A percentile compares a stretch with the other conserved stretches of the same genome.
Evolutionary conservation across 1,140 invertebrate species (phyloP).

Genomic region (Temnothorax nylanderi): DNA sequence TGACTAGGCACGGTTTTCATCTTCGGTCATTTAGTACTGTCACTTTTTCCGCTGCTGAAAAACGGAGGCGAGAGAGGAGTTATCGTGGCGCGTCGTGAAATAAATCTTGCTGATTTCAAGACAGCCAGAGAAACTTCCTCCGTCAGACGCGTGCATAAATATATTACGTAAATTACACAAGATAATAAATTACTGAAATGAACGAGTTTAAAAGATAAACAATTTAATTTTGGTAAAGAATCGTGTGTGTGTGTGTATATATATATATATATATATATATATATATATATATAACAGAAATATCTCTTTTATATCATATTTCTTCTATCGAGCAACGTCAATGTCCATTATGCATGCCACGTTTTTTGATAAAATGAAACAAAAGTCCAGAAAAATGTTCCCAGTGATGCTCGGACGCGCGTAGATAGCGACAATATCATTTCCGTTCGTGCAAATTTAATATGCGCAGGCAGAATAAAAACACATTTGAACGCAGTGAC

Average conservation of each 20-base stretch:
- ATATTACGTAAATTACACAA: conserved; percentile 6
- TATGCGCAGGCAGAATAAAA: conserved; percentile 32
- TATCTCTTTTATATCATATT: conserved; percentile 16
- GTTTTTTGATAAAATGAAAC: conserved; percentile 37
- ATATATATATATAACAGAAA: background rate
- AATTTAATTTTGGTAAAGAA: conserved; percentile 17
- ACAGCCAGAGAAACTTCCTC: background rate
- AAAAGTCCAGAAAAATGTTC: conserved; percentile 50
- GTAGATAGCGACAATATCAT: conserved; percentile 51
- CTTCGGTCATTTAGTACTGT: conserved; percentile 19
- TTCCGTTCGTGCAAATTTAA: conserved; percentile 50
- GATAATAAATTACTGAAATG: background rate
- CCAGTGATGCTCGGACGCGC: conserved; percentile 10
- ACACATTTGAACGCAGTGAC: conserved; percentile 13
- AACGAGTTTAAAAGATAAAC: background rate
- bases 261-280: no score
- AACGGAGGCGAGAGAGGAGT: conserved; percentile 3
- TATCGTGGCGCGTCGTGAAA: background rate
- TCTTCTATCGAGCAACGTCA: conserved; percentile 11
- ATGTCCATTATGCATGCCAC: conserved; percentile 39
- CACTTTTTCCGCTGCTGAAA: conserved; percentile 11
- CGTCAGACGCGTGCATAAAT: background rate
- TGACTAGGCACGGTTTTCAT: conserved; percentile 48
- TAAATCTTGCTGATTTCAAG: conserved; percentile 21
- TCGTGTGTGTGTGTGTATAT: background rate